Percentiles rank a stretch among this genome's conserved stretches.
Evolutionary conservation across 2,797 vertebrate species (phyloP).

Genomic region (Artibeus lituratus): DNA sequence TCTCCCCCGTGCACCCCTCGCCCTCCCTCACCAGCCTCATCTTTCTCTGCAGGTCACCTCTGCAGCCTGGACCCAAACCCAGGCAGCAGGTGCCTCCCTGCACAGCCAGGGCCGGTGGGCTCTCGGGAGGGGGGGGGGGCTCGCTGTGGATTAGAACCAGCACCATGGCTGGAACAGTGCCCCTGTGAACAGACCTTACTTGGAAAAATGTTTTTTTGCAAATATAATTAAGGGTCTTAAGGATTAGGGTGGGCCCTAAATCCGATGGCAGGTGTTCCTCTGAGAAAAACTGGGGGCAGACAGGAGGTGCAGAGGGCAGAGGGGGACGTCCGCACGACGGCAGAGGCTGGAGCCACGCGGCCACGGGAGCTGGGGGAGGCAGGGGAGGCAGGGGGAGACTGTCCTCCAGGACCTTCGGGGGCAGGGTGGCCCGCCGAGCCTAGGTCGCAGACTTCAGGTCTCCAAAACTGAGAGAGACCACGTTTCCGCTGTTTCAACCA

Average conservation of each 20-base stretch:
- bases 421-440: accelerated
- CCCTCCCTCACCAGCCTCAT: not conserved
- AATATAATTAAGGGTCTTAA: not conserved
- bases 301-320: not conserved
- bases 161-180: not conserved
- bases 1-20: not conserved
- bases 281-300: not conserved
- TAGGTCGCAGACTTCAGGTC: not conserved
- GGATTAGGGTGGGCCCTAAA: not conserved
- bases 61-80: not conserved
- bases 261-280: not conserved
- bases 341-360: accelerated
- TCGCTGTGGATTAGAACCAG: not conserved
- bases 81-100: not conserved
- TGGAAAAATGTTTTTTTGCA: not conserved
- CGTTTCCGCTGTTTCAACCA: not conserved
- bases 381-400: not conserved
- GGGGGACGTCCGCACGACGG: not conserved
- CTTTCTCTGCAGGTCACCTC: not conserved
- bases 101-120: too few relatives aligned
- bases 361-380: not conserved
- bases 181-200: not conserved
- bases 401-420: accelerated
- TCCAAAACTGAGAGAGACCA: not conserved
- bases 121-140: not conserved